Conservation (phyloP, 2,888 invertebrate genomes). For the Magallana nippona region DNA sequence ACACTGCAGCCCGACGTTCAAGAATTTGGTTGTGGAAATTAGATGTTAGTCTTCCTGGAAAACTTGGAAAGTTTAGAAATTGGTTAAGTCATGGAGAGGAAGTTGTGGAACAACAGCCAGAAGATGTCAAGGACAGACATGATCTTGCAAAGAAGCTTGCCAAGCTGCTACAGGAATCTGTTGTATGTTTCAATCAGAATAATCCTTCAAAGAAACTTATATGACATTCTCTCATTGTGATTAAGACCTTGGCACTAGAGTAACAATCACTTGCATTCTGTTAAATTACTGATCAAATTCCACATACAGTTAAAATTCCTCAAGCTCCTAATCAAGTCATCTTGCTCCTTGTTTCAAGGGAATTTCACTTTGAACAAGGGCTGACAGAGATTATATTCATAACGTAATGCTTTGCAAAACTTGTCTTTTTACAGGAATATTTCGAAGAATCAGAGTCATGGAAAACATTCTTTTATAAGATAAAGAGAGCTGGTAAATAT, state of each 20-base stretch:
- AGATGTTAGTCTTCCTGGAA: constrained; percentile 91
- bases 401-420: too few relatives aligned
- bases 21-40: constrained; percentile 90
- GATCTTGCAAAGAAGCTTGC: constrained; percentile 81
- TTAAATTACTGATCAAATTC: too few relatives aligned
- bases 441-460: constrained; percentile 91
- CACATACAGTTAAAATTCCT: too few relatives aligned
- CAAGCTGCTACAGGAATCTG: constrained; percentile 85
- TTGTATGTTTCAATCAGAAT: constrained; percentile 77
- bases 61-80: constrained; percentile 91
- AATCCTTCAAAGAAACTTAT: too few relatives aligned
- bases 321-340: too few relatives aligned
- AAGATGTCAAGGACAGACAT: constrained; percentile 85
- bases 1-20: constrained; percentile 84
- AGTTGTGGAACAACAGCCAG: constrained; percentile 68
- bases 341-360: too few relatives aligned
- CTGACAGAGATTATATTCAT: too few relatives aligned
- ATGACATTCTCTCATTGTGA: too few relatives aligned
- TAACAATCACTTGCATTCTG: too few relatives aligned
- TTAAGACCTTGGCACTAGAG: too few relatives aligned
- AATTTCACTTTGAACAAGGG: too few relatives aligned
- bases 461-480: constrained; percentile 88
- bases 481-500: constrained; percentile 86
- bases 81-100: constrained; percentile 90
- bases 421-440: constrained; percentile 83